A percentile compares a stretch with the other conserved stretches of the same genome.
Conservation (phyloP, 2,888 invertebrate species). For the Ennomos quercinarius region DNA sequence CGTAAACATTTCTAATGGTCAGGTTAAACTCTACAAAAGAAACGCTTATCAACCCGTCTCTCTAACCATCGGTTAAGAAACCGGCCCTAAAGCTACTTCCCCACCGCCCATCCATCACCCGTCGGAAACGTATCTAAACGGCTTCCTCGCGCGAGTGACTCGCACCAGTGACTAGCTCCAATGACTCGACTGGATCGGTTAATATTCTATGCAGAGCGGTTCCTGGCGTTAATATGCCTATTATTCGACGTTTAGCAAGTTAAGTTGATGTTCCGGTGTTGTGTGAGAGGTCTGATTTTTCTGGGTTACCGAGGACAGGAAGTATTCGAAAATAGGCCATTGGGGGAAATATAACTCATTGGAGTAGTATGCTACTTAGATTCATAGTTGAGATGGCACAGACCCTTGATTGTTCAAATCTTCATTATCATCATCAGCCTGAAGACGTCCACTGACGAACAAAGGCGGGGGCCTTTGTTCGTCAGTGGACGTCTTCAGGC, state of each 20-base stretch:
- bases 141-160: conserved; percentile 40
- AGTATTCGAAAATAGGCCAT: neutral
- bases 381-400: no score
- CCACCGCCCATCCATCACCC: conserved; percentile 42
- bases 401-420: no score
- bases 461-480: no score
- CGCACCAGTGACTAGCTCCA: conserved; percentile 18
- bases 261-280: conserved; percentile 16
- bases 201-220: conserved; percentile 17
- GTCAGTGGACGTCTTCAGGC: no score
- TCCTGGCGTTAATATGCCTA: conserved; percentile 17
- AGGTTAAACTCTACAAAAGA: conserved; percentile 5
- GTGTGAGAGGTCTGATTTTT: conserved; percentile 1
- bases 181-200: conserved; percentile 19
- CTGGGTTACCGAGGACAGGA: neutral
- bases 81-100: conserved; percentile 18
- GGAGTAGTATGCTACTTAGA: no score
- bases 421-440: no score
- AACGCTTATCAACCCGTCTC: conserved; percentile 8
- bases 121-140: conserved; percentile 41
- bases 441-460: no score
- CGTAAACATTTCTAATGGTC: no score
- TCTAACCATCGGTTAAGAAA: conserved; percentile 6
- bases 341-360: no score
- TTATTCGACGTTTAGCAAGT: conserved; percentile 20